Conservation (phyloP, 2,113 vertebrate genomes). For the Coptodon rendalli region DNA sequence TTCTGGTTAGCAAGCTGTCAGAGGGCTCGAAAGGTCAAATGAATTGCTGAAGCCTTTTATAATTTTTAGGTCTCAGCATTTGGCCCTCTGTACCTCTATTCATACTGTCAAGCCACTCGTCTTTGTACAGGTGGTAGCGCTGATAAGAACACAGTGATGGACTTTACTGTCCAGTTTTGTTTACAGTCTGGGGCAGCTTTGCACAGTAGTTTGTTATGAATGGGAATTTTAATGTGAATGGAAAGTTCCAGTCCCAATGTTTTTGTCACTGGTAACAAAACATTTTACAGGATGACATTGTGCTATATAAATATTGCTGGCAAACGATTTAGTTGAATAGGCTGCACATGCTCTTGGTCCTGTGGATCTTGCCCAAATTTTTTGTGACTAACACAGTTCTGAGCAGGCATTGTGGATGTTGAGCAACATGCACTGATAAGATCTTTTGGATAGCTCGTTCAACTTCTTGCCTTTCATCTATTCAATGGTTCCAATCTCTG, state of each 20-base stretch:
- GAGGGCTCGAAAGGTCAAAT: slow-evolving; percentile 9
- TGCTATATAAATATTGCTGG: neutral
- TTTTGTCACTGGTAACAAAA: neutral
- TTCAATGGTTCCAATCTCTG: slow-evolving; percentile 19
- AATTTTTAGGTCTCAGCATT: slow-evolving; percentile 2
- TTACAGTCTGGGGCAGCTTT: neutral
- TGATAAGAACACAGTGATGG: slow-evolving; percentile 10
- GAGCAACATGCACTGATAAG: neutral
- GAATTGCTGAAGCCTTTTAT: slow-evolving; percentile 15
- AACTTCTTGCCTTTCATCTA: slow-evolving; percentile 36
- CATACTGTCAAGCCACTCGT: neutral
- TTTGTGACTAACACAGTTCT: neutral
- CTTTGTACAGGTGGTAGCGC: slow-evolving; percentile 9
- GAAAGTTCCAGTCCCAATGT: neutral
- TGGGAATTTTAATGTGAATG: neutral
- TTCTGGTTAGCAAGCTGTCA: slow-evolving; percentile 38
- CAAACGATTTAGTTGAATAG: neutral
- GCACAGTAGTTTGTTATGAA: neutral
- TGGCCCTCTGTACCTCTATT: neutral
- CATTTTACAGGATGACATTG: neutral
- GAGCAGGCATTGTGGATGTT: neutral
- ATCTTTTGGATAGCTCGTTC: slow-evolving; percentile 11
- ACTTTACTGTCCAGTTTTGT: neutral
- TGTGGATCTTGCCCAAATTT: slow-evolving; percentile 10
- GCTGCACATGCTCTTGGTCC: neutral